These are phyloP conservation scores for Eclectus roratus DNA, from an alignment of 2,113 vertebrate genomes.

Conservation along the genomic window DNA sequence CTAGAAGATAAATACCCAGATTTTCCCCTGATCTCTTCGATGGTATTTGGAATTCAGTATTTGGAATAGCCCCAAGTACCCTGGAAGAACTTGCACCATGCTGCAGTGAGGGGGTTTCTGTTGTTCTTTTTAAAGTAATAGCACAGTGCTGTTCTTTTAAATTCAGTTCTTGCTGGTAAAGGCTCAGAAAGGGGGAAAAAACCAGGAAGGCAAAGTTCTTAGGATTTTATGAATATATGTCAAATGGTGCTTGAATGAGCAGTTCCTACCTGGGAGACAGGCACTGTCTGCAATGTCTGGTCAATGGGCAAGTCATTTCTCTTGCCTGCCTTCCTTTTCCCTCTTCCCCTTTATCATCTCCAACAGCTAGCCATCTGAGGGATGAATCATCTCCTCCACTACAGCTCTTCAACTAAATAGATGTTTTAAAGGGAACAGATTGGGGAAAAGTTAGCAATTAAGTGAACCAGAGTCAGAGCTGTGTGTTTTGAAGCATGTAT, in stretches of 20 bases:
- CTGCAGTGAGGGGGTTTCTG: not conserved
- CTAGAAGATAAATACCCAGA: not conserved
- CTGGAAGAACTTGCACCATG: not conserved
- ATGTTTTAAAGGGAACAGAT: not conserved
- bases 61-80: not conserved
- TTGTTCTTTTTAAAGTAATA: not conserved
- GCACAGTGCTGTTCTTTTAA: not conserved
- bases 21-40: not conserved
- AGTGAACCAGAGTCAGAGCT: not conserved
- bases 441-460: not conserved
- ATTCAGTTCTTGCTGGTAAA: not conserved
- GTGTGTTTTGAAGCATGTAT: not conserved
- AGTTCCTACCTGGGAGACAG: not conserved
- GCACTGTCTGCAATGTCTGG: not conserved
- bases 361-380: not conserved
- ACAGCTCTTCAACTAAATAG: not conserved
- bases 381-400: slow-evolving; percentile 32
- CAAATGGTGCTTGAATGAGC: not conserved
- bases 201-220: not conserved
- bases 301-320: not conserved
- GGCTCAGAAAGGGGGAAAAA: not conserved
- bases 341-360: not conserved
- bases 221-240: not conserved
- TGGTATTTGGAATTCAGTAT: not conserved
- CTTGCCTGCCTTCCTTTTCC: not conserved